Evolutionary conservation across 1,140 invertebrate species (phyloP).

Genomic region (Ips typographus): DNA sequence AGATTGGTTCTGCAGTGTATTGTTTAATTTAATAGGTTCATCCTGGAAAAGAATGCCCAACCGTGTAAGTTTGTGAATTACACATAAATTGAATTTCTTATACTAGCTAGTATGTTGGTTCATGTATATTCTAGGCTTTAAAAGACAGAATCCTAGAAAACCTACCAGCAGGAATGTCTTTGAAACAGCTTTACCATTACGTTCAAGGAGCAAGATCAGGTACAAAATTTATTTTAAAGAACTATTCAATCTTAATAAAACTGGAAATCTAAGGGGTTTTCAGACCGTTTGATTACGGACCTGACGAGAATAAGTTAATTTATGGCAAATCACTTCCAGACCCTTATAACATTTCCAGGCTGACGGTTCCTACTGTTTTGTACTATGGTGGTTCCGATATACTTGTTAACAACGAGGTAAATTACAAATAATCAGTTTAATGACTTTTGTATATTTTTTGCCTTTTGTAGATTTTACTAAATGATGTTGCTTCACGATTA

Average conservation of each 20-base stretch:
- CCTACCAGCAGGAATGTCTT: constrained; percentile 20
- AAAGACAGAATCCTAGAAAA: constrained; percentile 17
- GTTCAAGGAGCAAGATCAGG: constrained; percentile 20
- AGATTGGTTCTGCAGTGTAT: constrained; percentile 5
- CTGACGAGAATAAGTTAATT: constrained; percentile 11
- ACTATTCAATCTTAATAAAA: not conserved
- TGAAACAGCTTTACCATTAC: constrained; percentile 17
- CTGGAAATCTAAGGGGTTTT: constrained; percentile 9
- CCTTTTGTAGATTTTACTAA: constrained; percentile 13
- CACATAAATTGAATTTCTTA: not conserved
- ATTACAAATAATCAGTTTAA: constrained; percentile 10
- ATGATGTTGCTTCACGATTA: constrained; percentile 49
- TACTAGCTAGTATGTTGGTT: not conserved
- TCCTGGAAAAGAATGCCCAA: constrained; percentile 14
- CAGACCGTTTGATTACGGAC: constrained; percentile 19
- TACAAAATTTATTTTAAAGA: constrained; percentile 10
- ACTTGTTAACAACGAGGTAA: constrained; percentile 40
- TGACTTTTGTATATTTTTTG: not conserved
- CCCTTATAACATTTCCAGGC: constrained; percentile 27
- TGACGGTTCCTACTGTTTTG: constrained; percentile 22
- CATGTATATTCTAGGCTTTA: constrained; percentile 10
- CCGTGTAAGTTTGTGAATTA: not conserved
- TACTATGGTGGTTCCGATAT: constrained; percentile 34
- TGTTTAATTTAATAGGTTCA: constrained; percentile 14
- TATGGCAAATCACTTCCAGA: constrained; percentile 16